Percentiles rank a stretch among this genome's conserved stretches.
phyloP scores from a whole-genome alignment of 2,113 vertebrate species.

The Planiliza haematocheilus region DNA sequence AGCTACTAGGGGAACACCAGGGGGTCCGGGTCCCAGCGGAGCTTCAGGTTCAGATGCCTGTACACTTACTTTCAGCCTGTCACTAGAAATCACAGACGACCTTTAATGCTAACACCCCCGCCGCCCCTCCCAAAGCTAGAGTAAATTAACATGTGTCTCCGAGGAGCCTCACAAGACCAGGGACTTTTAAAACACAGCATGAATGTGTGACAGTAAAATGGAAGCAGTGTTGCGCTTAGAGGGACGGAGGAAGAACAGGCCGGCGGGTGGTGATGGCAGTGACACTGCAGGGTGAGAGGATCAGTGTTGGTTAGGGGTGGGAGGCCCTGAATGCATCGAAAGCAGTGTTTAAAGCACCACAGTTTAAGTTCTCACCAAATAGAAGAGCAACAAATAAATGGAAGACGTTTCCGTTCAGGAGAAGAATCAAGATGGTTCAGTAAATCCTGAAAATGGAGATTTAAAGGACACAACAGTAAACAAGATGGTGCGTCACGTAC shows the following conservation, averaged over 20 bases:
- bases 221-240: conserved; percentile 32
- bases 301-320: too few relatives aligned
- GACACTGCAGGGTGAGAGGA: background rate
- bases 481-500: too few relatives aligned
- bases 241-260: conserved; percentile 1
- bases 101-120: conserved; percentile 55
- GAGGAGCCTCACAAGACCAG: conserved; percentile 55
- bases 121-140: conserved; percentile 50
- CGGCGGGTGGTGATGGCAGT: background rate
- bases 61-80: conserved; percentile 79
- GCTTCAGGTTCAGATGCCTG: conserved; percentile 68
- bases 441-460: too few relatives aligned
- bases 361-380: too few relatives aligned
- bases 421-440: too few relatives aligned
- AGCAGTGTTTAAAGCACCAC: too few relatives aligned
- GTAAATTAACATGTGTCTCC: conserved; percentile 72
- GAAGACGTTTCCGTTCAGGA: too few relatives aligned
- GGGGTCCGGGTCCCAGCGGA: conserved; percentile 70
- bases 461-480: too few relatives aligned
- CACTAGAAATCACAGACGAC: conserved; percentile 80
- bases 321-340: too few relatives aligned
- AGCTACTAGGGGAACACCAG: conserved; percentile 63
- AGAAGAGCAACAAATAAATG: too few relatives aligned
- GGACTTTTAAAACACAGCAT: conserved; percentile 62
- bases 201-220: conserved; percentile 22